Conservation (phyloP, 2,888 invertebrate species). For the Xestia sexstrigata region DNA sequence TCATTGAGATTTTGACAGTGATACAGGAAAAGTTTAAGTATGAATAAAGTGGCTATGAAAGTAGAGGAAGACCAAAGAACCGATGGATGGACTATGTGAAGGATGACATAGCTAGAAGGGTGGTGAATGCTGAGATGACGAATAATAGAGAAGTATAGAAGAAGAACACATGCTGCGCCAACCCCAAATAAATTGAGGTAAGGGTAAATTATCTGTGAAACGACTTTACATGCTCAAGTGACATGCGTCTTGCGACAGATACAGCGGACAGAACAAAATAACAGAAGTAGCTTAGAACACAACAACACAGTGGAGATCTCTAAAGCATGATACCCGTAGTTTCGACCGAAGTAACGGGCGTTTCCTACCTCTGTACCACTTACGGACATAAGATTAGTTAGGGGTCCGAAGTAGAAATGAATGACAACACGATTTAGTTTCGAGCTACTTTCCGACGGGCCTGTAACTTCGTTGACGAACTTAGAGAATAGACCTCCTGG, state of each 20-base stretch:
- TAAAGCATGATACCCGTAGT: not conserved
- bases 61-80: no score
- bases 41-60: no score
- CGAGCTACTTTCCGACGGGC: not conserved
- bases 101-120: no score
- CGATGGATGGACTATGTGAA: no score
- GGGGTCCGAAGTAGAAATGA: not conserved
- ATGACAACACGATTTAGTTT: not conserved
- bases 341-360: not conserved
- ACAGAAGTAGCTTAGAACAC: not conserved
- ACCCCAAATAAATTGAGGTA: no score
- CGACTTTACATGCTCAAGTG: not conserved
- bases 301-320: not conserved
- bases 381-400: not conserved
- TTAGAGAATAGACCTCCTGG: not conserved
- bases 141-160: no score
- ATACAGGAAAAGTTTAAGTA: not conserved
- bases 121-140: no score
- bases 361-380: not conserved
- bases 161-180: no score
- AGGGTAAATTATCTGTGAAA: not conserved
- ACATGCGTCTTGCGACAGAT: not conserved
- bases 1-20: not conserved
- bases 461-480: not conserved
- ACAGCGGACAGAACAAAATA: not conserved